Percentiles rank a stretch among this genome's conserved stretches.
phyloP scores from a whole-genome alignment of 2,797 vertebrate genomes.

The Babyrousa celebensis region DNA sequence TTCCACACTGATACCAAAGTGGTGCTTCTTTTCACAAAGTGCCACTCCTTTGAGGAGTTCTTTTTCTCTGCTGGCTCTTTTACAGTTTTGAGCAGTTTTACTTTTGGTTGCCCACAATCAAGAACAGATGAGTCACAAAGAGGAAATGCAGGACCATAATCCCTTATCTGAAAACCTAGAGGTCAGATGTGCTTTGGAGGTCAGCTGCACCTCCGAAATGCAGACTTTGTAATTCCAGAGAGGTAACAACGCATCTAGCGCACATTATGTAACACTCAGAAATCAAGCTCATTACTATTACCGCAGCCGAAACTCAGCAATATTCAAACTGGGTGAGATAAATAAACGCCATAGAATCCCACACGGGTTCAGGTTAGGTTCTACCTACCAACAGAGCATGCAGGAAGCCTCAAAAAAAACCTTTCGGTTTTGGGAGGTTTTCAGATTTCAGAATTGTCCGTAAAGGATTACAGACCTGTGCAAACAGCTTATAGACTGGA shows the following conservation, averaged over 20 bases:
- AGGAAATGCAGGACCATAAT: slow-evolving; percentile 24
- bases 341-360: not conserved
- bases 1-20: not conserved
- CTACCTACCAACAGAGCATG: not conserved
- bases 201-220: slow-evolving; percentile 1
- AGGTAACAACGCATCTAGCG: not conserved
- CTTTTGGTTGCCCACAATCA: not conserved
- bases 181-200: not conserved
- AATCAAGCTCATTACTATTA: slow-evolving; percentile 5
- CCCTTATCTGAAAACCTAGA: slow-evolving; percentile 57
- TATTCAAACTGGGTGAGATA: not conserved
- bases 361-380: not conserved
- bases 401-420: not conserved
- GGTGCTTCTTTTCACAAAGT: not conserved
- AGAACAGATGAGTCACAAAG: slow-evolving; percentile 27
- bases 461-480: slow-evolving; percentile 6
- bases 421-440: slow-evolving; percentile 19
- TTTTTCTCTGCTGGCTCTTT: not conserved
- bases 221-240: slow-evolving; percentile 21
- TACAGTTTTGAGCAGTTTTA: slow-evolving; percentile 10
- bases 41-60: not conserved
- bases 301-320: not conserved
- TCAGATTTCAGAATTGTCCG: slow-evolving; percentile 37
- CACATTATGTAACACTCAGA: not conserved
- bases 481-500: not conserved